These are phyloP conservation scores for Cairina moschata DNA, from an alignment of 2,113 vertebrate genomes.

Conservation along the genomic window DNA sequence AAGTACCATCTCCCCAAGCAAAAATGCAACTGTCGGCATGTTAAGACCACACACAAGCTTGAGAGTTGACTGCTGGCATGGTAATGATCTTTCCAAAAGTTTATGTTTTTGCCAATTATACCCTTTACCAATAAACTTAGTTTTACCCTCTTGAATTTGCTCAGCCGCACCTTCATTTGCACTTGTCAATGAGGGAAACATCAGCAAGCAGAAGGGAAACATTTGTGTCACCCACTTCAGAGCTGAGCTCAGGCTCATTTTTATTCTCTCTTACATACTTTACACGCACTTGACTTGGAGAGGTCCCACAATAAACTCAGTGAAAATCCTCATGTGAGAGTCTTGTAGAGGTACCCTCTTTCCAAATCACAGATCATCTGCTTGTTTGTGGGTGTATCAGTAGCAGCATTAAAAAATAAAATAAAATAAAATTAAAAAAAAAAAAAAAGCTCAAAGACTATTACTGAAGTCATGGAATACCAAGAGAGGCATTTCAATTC, in stretches of 20 bases:
- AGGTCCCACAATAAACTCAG: neutral
- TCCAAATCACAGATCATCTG: neutral
- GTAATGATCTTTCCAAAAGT: neutral
- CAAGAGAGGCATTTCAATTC: neutral
- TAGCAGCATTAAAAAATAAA: neutral
- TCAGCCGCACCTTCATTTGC: neutral
- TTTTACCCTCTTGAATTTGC: neutral
- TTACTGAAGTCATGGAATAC: neutral
- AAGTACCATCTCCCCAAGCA: neutral
- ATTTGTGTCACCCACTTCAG: neutral
- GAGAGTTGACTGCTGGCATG: neutral
- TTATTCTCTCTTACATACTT: neutral
- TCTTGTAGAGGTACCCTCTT: neutral
- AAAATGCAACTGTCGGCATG: neutral
- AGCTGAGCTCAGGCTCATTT: neutral
- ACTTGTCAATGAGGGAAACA: neutral
- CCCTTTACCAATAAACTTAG: neutral
- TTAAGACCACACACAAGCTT: slow-evolving; percentile 19
- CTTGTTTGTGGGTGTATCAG: neutral
- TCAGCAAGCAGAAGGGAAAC: neutral
- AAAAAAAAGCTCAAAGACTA: neutral
- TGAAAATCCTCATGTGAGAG: neutral
- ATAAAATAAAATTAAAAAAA: neutral
- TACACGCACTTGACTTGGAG: neutral
- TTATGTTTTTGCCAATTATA: neutral